Percentiles rank a stretch among this genome's conserved stretches.
Evolutionary conservation across 2,113 vertebrate genomes (phyloP).

Genomic region (Cochlearius cochlearius): DNA sequence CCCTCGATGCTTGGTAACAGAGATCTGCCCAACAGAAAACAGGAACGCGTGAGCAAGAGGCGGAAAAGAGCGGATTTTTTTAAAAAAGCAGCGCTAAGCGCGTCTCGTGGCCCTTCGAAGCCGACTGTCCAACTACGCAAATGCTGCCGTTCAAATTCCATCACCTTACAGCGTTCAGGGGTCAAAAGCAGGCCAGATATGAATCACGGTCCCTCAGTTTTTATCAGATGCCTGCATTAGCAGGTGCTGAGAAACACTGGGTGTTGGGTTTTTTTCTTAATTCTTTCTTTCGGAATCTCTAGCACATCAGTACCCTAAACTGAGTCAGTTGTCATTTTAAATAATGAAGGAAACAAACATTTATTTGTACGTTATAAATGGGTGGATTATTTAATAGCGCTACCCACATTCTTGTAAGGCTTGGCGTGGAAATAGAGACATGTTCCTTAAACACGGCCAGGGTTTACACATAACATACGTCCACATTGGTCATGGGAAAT

Average conservation of each 20-base stretch:
- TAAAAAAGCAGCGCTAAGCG: neutral
- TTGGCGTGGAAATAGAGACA: neutral
- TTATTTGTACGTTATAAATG: neutral
- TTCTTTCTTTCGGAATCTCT: neutral
- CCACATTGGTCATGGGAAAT: neutral
- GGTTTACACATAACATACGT: neutral
- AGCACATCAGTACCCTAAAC: neutral
- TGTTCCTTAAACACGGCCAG: neutral
- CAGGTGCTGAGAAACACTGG: neutral
- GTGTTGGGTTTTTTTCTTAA: neutral
- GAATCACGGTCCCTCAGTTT: constrained; percentile 28
- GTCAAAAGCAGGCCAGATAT: constrained; percentile 51
- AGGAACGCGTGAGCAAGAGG: neutral
- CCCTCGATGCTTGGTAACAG: neutral
- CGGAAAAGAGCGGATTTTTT: neutral
- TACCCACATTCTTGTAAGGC: neutral
- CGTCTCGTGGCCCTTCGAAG: constrained; percentile 35
- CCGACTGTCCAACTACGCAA: constrained; percentile 52
- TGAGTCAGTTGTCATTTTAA: neutral
- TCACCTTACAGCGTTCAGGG: constrained; percentile 33
- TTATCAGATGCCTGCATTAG: neutral
- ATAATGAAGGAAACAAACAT: neutral
- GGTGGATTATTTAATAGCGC: neutral
- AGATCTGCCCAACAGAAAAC: neutral
- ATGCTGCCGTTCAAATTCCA: constrained; percentile 51